These are phyloP conservation scores for Drosophila parabipectinata DNA, from an alignment of 1,140 invertebrate species.

Conservation along the genomic window DNA sequence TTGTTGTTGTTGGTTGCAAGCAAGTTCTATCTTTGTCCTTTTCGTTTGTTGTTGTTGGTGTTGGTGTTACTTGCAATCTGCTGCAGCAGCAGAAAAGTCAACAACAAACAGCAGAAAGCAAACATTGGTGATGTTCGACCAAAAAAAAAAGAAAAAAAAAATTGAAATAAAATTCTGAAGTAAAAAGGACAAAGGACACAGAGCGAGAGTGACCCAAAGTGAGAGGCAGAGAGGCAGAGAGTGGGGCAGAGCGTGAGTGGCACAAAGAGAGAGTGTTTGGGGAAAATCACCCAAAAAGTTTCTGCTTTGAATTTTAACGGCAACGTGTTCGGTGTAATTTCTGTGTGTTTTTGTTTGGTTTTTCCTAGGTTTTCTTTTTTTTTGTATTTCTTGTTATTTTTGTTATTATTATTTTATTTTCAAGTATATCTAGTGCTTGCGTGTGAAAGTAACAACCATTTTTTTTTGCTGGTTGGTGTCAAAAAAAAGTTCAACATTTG, in stretches of 20 bases:
- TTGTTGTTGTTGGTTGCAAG: background rate
- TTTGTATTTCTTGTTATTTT: background rate
- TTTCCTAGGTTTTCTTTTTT: slow-evolving; percentile 7
- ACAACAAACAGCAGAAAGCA: slow-evolving; percentile 41
- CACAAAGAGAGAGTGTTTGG: slow-evolving; percentile 1
- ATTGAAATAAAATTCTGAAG: background rate
- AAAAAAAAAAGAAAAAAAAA: background rate
- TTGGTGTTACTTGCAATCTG: background rate
- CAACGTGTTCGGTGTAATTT: slow-evolving; percentile 49
- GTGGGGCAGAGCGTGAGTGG: too few species aligned
- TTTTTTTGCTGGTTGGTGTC: slow-evolving; percentile 35
- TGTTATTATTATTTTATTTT: slow-evolving; percentile 21
- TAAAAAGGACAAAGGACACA: slow-evolving; percentile 12
- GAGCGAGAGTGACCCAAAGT: background rate
- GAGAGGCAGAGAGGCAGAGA: background rate
- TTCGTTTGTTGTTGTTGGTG: background rate
- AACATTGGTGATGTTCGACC: slow-evolving; percentile 24
- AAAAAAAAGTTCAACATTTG: slow-evolving; percentile 62
- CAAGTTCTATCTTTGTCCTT: background rate
- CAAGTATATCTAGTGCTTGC: slow-evolving; percentile 73
- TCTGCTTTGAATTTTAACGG: slow-evolving; percentile 30
- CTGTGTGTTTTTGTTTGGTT: slow-evolving; percentile 44
- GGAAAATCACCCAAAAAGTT: slow-evolving; percentile 15
- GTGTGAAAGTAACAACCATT: slow-evolving; percentile 45
- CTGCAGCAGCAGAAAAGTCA: slow-evolving; percentile 8